Evolutionary conservation across 2,888 invertebrate species (phyloP), one percentile per base, ranked within the genome.

Genomic region (Drosophila kuntzei): DNA sequence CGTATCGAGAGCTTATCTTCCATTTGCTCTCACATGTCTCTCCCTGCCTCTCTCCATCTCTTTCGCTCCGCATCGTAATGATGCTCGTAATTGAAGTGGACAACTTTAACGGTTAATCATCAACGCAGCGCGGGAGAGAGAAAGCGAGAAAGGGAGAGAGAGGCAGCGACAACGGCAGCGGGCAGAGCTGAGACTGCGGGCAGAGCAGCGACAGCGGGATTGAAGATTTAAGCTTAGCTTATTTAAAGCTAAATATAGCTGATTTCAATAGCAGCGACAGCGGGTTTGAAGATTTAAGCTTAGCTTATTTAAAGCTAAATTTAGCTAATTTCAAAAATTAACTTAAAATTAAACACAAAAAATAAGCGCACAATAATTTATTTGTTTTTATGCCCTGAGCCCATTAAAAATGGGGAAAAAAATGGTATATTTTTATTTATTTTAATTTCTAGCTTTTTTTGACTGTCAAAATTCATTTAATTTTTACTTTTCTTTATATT

Each of bases 1-100:
- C 78, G 57, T 77, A 75, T 75, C 76, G 70, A 86, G 66, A 67
- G 80, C 87, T 80, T 87, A 87, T 87, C 87, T 59, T 29, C 43
- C 57, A 54, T 36, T 46, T 55, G 55, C 27, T 51, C 75, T 57
- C 60, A 18, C 53, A 22, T 60, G 20, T 20, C 25, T 41, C 18
- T 39, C 12, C 5, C 25, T 25, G 5, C 6, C 25, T 25, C 14
- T 12, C 14, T 12, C n/a, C 27, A 16, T 5, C 51, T 34, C 37
- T 41, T 14, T 32, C 14, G 7, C 27, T 5, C 47, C 44, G 14
- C 34, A 14, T 44, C 27, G 14, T 20, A 22, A 16, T 59, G 55
- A 54, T 70, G 63, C 63, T 71, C 39, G 39, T 58, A 66, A 64
- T 69, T 79, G 65, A 61, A 64, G 51, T 58, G 69, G 49, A 64